These are phyloP conservation scores for Hecatera dysodea DNA, from an alignment of 2,888 invertebrate genomes.

Conservation along the genomic window DNA sequence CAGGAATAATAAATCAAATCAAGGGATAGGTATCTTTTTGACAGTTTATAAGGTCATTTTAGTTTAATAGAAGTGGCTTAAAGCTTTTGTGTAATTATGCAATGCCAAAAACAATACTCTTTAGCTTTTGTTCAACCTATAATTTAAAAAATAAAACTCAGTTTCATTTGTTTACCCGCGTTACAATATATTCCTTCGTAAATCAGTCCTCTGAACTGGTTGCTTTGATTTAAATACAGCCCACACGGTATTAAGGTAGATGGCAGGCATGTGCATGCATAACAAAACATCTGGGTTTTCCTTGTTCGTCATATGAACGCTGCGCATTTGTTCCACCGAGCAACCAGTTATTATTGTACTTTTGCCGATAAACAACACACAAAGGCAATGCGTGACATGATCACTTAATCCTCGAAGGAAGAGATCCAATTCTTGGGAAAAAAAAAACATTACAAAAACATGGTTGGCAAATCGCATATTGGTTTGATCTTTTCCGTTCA, in stretches of 20 bases:
- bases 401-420: conserved; percentile 12
- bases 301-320: conserved; percentile 59
- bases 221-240: conserved; percentile 32
- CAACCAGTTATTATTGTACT: conserved; percentile 41
- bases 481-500: not conserved
- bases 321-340: conserved; percentile 49
- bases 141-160: not conserved
- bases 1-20: not conserved
- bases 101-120: not conserved
- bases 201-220: conserved; percentile 30
- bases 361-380: conserved; percentile 40
- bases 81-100: not conserved
- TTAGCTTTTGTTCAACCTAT: not conserved
- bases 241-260: conserved; percentile 42
- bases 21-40: not conserved
- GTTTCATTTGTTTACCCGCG: not conserved
- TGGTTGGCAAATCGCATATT: conserved; percentile 5
- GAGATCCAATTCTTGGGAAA: conserved; percentile 1
- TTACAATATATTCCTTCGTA: not conserved
- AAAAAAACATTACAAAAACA: not conserved
- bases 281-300: conserved; percentile 62
- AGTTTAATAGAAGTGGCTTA: not conserved
- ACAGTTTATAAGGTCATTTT: not conserved
- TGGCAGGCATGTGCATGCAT: conserved; percentile 43
- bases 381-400: conserved; percentile 35